Conservation (phyloP, 2,797 vertebrate species). For the Xerus rutilus region DNA sequence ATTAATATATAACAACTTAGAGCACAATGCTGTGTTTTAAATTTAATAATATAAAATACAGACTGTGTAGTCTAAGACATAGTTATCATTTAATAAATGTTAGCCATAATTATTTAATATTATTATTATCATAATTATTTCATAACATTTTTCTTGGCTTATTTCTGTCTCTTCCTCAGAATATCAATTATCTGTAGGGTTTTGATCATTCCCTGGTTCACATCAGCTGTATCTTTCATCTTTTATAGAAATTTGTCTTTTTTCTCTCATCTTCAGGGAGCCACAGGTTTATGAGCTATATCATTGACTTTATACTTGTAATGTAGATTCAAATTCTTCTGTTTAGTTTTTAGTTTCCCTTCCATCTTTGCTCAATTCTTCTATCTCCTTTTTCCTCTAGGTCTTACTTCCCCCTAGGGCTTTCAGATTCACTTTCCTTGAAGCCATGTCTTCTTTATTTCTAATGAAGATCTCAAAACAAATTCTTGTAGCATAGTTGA, state of each 20-base stretch:
- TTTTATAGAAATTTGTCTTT: neutral
- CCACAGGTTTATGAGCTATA: neutral
- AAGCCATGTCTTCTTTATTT: neutral
- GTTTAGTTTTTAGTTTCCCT: neutral
- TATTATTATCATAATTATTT: neutral
- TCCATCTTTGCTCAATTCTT: neutral
- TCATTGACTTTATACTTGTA: neutral
- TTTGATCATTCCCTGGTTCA: neutral
- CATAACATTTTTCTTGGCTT: neutral
- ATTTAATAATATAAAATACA: conserved; percentile 25
- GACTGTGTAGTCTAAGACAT: neutral
- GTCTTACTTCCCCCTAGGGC: neutral
- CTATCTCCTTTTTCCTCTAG: neutral
- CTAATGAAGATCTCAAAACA: neutral
- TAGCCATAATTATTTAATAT: neutral
- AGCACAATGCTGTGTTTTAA: neutral
- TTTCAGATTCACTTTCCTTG: neutral
- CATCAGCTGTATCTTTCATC: neutral
- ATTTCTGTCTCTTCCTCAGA: neutral
- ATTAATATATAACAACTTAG: neutral
- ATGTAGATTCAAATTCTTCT: neutral
- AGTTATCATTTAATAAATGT: neutral
- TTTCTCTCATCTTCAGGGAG: neutral
- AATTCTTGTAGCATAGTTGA: neutral
- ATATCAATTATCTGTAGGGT: neutral